phyloP scores from a whole-genome alignment of 2,888 invertebrate genomes.

The Orthosia gothica region DNA sequence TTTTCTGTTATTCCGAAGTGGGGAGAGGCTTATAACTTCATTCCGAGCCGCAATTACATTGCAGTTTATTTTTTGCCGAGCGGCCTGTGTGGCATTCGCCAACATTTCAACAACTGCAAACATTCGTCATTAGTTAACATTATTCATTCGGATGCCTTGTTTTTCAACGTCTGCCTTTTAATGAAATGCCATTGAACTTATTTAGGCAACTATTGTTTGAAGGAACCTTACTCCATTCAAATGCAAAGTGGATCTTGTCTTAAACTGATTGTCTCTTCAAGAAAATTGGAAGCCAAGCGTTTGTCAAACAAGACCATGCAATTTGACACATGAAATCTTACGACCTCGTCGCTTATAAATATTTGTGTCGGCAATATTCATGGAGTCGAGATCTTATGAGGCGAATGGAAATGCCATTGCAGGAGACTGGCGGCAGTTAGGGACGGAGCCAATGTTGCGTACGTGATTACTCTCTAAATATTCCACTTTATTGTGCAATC shows the following conservation, averaged over 20 bases:
- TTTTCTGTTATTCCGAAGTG: constrained; percentile 56
- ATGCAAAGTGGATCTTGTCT: constrained; percentile 49
- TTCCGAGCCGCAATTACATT: constrained; percentile 83
- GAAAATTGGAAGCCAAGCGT: constrained; percentile 12
- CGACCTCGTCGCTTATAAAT: constrained; percentile 48
- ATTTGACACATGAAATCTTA: constrained; percentile 28
- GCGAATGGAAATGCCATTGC: constrained; percentile 78
- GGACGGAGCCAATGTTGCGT: constrained; percentile 78
- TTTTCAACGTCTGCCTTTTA: constrained; percentile 85
- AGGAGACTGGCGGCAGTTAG: constrained; percentile 68
- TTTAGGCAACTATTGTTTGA: constrained; percentile 61
- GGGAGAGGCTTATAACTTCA: constrained; percentile 81
- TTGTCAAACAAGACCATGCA: constrained; percentile 12
- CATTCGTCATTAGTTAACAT: constrained; percentile 86
- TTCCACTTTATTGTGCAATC: constrained; percentile 89
- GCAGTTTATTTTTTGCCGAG: constrained; percentile 77
- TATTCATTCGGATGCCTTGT: constrained; percentile 82
- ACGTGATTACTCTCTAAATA: constrained; percentile 89
- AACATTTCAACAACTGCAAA: constrained; percentile 83
- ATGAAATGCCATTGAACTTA: constrained; percentile 74
- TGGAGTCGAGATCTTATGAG: constrained; percentile 71
- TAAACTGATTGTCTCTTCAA: constrained; percentile 31
- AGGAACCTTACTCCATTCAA: constrained; percentile 54
- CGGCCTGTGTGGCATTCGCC: constrained; percentile 72
- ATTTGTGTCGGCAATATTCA: constrained; percentile 71